Percentiles rank a stretch among this genome's conserved stretches.
These are phyloP conservation scores for Cichlasoma orientale DNA, from an alignment of 2,797 vertebrate species.

Conservation along the genomic window DNA sequence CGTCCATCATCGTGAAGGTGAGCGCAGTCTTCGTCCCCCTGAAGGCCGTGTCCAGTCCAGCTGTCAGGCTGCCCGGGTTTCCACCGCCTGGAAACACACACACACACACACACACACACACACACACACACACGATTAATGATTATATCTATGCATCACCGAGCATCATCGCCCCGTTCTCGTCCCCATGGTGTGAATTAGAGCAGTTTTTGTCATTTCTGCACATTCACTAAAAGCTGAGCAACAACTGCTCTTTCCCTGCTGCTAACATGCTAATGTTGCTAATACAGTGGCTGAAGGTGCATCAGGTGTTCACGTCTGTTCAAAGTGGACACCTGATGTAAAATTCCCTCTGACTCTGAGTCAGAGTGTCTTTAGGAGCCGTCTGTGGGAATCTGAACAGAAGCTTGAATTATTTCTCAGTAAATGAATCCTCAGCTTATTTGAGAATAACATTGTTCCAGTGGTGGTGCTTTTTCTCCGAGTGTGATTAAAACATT, in stretches of 20 bases:
- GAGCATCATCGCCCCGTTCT: fast-evolving
- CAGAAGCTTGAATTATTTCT: neutral
- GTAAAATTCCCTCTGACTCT: fast-evolving
- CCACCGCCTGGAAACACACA: constrained; percentile 72
- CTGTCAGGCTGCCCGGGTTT: constrained; percentile 75
- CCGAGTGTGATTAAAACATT: neutral
- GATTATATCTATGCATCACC: neutral
- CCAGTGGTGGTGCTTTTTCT: neutral
- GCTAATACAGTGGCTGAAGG: fast-evolving
- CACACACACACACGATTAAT: too few relatives aligned
- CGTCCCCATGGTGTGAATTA: neutral
- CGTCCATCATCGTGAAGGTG: constrained; percentile 65
- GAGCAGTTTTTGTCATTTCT: fast-evolving
- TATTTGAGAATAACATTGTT: too few relatives aligned
- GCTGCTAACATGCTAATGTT: neutral
- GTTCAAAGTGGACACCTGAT: neutral
- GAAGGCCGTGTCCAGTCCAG: constrained; percentile 59
- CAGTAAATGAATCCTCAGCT: too few relatives aligned
- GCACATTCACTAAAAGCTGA: neutral
- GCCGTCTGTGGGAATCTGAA: neutral
- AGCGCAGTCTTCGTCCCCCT: constrained; percentile 79
- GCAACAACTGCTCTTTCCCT: fast-evolving
- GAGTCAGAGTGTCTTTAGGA: neutral
- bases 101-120: neutral
- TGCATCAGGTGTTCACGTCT: too few relatives aligned